These are phyloP conservation scores for Turritopsis rubra DNA, from an alignment of 30 jellyfish, hydroid and myxozoan genomes.

Conservation along the genomic window DNA sequence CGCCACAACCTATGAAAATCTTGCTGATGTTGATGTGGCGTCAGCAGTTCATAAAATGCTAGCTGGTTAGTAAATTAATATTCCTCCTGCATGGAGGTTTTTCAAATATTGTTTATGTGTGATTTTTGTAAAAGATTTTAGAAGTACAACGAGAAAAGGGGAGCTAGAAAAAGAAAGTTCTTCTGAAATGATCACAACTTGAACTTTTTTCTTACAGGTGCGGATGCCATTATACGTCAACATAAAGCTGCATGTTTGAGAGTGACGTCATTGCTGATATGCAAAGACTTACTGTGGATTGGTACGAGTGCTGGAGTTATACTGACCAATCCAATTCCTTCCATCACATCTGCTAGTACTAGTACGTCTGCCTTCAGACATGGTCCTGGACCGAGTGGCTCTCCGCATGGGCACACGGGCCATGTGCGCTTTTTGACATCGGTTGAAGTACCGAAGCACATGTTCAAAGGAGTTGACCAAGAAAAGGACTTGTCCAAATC, in stretches of 20 bases:
- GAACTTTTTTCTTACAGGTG: conserved; percentile 48
- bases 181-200: neutral
- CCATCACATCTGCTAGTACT: conserved; percentile 74
- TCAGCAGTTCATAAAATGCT: conserved; percentile 98
- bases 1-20: conserved; percentile 80
- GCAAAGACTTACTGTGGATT: conserved; percentile 97
- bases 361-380: conserved; percentile 71
- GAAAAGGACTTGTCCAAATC: conserved; percentile 28
- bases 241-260: conserved; percentile 97
- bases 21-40: conserved; percentile 91
- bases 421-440: conserved; percentile 94
- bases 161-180: neutral
- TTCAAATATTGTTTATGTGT: neutral
- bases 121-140: neutral
- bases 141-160: neutral
- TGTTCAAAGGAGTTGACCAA: conserved; percentile 42
- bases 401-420: conserved; percentile 99
- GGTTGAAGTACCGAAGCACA: conserved; percentile 95
- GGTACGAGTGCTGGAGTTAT: conserved; percentile 99
- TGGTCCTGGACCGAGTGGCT: conserved; percentile 94
- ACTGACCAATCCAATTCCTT: conserved; percentile 86
- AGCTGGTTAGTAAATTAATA: conserved; percentile 49
- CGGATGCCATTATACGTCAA: conserved; percentile 97
- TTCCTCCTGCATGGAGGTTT: neutral
- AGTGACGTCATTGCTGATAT: conserved; percentile 85